Base-by-base conservation (phyloP, 35 echinoderm and acorn worm species). In the Holothuria glaberrima region DNA sequence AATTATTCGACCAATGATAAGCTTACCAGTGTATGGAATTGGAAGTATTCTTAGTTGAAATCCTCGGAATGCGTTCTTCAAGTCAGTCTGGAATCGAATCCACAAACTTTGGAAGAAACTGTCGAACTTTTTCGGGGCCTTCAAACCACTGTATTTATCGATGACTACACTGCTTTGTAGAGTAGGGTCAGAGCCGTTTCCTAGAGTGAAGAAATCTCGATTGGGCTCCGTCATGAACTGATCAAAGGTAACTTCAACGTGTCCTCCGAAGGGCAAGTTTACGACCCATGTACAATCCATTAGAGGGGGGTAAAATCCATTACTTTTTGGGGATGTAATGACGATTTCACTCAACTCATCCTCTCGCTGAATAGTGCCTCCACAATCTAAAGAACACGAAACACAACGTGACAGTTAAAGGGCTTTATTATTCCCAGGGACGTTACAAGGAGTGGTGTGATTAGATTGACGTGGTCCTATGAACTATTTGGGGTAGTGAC, bases 71-170 rank as follows among this genome's bases (percentile, higher is more conserved):
- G 89, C 80, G 38, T 83, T 89, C 21, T 33, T 61, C 30, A 88
- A 92, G 24, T 95, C 94, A 10, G 94, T 86, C 41, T 89, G 65
- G 90, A 95, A 95, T 10, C 68, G 61, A 25, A 95, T 59, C 94
- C 94, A 95, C 3, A 95, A 13, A 13, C 80, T 92, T 3, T 92
- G 79, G 21, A 71, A 57, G 35, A 48, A 31, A 17, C 62, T 83
- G 6, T 38, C 34, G 32, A 95, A 17, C 24, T 92, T 80, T 3
- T 82, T 48, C 4, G 86, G 94, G 27, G 56, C 81, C 17, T 71
- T 56, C 0, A 64, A 34, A 3, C 94, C 94, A 60, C 94, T 91
- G 52, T 77, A 41, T 7, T 35, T 44, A 25, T 92, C 72, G 26
- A 95, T 4, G 5, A 92, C 48, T 19, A 89, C 36, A 58, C 82